Evolutionary conservation across 2,797 vertebrate species (phyloP).

Genomic region (Pangasius sanitwongsei): DNA sequence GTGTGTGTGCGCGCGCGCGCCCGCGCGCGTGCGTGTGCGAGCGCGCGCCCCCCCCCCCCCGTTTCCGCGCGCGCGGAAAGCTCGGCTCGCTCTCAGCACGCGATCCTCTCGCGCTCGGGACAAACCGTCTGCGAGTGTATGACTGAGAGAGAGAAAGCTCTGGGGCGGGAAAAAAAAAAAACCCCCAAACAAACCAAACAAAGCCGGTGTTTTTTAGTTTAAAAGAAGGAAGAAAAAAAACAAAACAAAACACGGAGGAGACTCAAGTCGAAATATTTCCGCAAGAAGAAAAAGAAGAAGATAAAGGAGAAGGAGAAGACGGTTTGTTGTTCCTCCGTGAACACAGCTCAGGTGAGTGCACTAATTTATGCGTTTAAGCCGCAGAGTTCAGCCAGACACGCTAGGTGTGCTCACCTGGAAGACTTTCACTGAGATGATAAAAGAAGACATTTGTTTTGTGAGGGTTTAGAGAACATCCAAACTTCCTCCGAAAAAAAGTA

Average conservation of each 20-base stretch:
- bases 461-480: not conserved
- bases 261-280: not conserved
- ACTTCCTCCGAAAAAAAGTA: not conserved
- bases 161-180: not conserved
- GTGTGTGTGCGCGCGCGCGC: not conserved
- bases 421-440: not conserved
- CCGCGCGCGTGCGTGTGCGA: not conserved
- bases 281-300: not conserved
- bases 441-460: not conserved
- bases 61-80: not conserved
- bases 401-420: not conserved
- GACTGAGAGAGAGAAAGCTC: not conserved
- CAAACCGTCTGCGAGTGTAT: too few species aligned
- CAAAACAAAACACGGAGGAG: not conserved
- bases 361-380: not conserved
- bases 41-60: not conserved
- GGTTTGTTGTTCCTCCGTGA: constrained; percentile 4
- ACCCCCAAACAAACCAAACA: not conserved
- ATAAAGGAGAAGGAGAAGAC: not conserved
- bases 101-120: not conserved
- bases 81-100: not conserved
- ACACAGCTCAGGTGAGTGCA: constrained; percentile 12
- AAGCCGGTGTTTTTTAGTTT: not conserved
- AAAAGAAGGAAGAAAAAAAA: not conserved
- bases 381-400: not conserved